Conservation (phyloP, 2,888 invertebrate species). For the Spodoptera littoralis region DNA sequence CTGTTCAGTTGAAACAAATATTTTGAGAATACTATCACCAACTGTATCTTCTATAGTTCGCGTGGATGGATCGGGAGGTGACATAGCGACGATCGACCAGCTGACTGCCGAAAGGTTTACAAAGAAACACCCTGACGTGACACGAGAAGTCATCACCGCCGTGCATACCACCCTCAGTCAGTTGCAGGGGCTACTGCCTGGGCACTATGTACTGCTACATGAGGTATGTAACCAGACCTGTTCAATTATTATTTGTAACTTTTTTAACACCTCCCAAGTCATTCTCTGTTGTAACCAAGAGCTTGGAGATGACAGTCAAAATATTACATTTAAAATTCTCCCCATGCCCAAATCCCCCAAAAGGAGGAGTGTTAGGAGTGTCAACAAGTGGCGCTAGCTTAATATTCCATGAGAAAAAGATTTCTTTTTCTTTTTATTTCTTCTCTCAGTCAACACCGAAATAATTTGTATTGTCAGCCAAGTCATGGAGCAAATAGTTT, state of each 20-base stretch:
- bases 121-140: slow-evolving; percentile 27
- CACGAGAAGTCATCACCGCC: slow-evolving; percentile 37
- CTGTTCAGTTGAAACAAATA: too few relatives aligned
- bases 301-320: too few relatives aligned
- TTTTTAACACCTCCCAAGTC: too few relatives aligned
- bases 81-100: slow-evolving; percentile 67
- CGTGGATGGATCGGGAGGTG: slow-evolving; percentile 72
- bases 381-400: too few relatives aligned
- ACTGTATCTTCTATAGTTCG: slow-evolving; percentile 63
- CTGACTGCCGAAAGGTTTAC: slow-evolving; percentile 36
- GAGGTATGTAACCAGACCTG: slow-evolving; percentile 61
- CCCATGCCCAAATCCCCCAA: too few relatives aligned
- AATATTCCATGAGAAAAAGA: too few relatives aligned
- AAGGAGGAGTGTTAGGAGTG: too few relatives aligned
- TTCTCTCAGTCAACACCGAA: too few relatives aligned
- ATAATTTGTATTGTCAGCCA: slow-evolving; percentile 56
- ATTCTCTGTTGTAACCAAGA: too few relatives aligned
- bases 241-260: not conserved
- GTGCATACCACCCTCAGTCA: slow-evolving; percentile 65
- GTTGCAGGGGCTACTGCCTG: slow-evolving; percentile 72
- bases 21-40: not conserved
- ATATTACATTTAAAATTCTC: too few relatives aligned
- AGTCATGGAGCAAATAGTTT: slow-evolving; percentile 75
- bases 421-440: too few relatives aligned
- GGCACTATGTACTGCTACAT: slow-evolving; percentile 73